These are phyloP conservation scores for Sycobia sp. DNA, from an alignment of 1,140 invertebrate genomes.

Conservation along the genomic window DNA sequence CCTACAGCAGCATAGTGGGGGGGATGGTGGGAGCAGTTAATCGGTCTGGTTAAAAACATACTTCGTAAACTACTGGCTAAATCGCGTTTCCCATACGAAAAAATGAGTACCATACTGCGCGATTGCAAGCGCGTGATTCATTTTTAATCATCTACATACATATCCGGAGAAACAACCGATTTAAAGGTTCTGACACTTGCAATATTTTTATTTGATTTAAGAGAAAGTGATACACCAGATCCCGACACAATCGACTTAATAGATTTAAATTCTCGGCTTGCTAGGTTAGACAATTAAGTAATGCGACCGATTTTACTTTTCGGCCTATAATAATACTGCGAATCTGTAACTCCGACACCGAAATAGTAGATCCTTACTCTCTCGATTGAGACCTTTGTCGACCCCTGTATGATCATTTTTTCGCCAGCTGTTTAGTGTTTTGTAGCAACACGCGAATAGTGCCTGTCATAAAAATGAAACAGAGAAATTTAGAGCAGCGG, in stretches of 20 bases:
- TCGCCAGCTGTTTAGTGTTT: no score
- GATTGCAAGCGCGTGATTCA: constrained; percentile 46
- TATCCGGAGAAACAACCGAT: constrained; percentile 43
- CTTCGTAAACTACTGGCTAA: constrained; percentile 40
- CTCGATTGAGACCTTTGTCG: no score
- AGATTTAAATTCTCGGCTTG: constrained; percentile 9
- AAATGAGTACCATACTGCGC: constrained; percentile 38
- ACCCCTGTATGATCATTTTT: no score
- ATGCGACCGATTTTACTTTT: no score
- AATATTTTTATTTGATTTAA: constrained; percentile 40
- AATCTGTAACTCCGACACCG: no score
- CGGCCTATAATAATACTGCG: no score
- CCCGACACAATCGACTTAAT: constrained; percentile 17
- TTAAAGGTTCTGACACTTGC: constrained; percentile 22
- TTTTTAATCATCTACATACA: constrained; percentile 47
- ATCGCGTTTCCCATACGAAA: constrained; percentile 19
- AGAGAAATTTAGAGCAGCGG: no score
- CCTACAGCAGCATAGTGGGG: constrained; percentile 41
- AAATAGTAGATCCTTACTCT: no score
- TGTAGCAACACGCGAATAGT: no score
- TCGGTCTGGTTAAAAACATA: constrained; percentile 41
- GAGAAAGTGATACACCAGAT: constrained; percentile 36
- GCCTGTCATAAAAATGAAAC: no score
- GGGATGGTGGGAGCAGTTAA: no score
- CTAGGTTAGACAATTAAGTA: no score